Evolutionary conservation across 2,888 invertebrate species (phyloP).

Genomic region (Rhamphomyia laevipes): DNA sequence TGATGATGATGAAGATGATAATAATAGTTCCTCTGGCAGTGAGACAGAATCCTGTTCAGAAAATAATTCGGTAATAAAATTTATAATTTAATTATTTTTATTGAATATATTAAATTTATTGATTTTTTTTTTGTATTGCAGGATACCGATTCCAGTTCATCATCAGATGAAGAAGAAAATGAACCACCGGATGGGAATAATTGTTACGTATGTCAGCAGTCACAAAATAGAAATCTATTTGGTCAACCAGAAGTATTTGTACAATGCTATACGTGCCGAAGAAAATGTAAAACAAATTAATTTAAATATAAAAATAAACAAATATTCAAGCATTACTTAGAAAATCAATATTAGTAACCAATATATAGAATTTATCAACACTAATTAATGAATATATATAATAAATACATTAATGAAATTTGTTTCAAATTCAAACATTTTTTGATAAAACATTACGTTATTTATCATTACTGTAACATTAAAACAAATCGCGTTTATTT

Average conservation of each 20-base stretch:
- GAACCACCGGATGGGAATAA: conserved; percentile 27
- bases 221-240: conserved; percentile 46
- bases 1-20: conserved; percentile 20
- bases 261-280: conserved; percentile 46
- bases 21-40: conserved; percentile 13
- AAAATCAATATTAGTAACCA: too few species aligned
- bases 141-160: conserved; percentile 17
- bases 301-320: background rate
- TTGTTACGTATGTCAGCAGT: conserved; percentile 48
- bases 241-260: conserved; percentile 49
- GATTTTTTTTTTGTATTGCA: conserved; percentile 1
- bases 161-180: conserved; percentile 25
- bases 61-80: conserved; percentile 15
- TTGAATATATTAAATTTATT: background rate
- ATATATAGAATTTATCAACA: too few species aligned
- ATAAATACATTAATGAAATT: too few species aligned
- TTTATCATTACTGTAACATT: too few species aligned
- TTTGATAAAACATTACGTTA: too few species aligned
- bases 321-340: too few species aligned
- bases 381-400: too few species aligned
- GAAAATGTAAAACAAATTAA: conserved; percentile 40
- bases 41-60: conserved; percentile 15
- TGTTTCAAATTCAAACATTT: too few species aligned
- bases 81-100: background rate
- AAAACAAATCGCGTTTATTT: too few species aligned